Evolutionary conservation across 2,113 vertebrate species (phyloP), one percentile per base, ranked within the genome.

Genomic region (Epinephelus cyanopodus): DNA sequence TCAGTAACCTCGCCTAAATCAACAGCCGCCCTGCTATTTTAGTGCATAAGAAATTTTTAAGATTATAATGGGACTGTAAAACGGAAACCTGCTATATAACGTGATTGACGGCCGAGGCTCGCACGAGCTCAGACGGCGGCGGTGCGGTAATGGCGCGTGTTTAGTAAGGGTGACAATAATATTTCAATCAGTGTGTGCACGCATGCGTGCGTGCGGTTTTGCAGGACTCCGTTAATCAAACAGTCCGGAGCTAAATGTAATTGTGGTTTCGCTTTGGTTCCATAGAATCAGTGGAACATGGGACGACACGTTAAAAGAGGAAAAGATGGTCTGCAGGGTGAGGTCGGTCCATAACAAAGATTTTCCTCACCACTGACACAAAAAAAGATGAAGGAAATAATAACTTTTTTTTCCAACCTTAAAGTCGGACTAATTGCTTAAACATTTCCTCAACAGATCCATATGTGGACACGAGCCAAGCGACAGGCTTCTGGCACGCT

Each of bases 371-470:
- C 48, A 13, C 45, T 76, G n/a, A 53, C 64, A 58, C 58, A 52
- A 52, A 45, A 66, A 65, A 65, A 17, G 58, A 73, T 17, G 57
- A 66, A 83, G 80, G 83, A 76, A 88, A 82, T 77, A 87, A 86
- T 77, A 47, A 56, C 29, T 53, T 70, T 63, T 70, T 63, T 89
- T 90, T 82, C 83, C 85, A 89, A 67, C 80, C 60, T 84, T 89
- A 81, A 89, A 88, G 21, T 83, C 71, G 8, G 48, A 65, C 77
- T 91, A 89, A 93, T 87, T 87, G 85, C 87, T 87, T 84, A 83
- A 87, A 90, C 76, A 87, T 92, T 92, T 93, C 88, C 76, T 85
- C 82, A 52, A 50, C 47, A 11, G 82, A 83, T 89, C 87, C 74
- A 79, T 57, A 58, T 8, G 70, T 57, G 86, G 64, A 74, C 21